Conservation (phyloP, 2,797 vertebrate genomes). For the Pempheris klunzingeri region DNA sequence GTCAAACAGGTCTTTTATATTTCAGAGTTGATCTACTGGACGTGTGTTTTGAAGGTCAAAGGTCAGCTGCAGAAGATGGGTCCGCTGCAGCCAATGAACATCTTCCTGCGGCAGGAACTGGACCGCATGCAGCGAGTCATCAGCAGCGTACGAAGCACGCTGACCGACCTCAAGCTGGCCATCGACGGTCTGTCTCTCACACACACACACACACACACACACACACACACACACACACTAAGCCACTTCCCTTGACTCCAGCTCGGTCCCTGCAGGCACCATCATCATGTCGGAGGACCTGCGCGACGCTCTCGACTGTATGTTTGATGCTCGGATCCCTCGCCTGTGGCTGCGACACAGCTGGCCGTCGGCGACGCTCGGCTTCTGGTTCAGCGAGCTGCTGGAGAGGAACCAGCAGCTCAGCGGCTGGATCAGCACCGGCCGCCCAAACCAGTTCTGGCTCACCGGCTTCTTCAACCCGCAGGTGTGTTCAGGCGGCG, state of each 20-base stretch:
- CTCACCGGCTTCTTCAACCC: constrained; percentile 92
- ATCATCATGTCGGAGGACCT: constrained; percentile 92
- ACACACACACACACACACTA: not conserved
- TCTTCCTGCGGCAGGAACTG: constrained; percentile 90
- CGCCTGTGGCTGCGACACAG: constrained; percentile 88
- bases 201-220: constrained; percentile 19
- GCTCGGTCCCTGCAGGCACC: constrained; percentile 72
- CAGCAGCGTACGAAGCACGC: constrained; percentile 83
- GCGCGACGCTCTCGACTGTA: constrained; percentile 87
- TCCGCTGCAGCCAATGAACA: constrained; percentile 87
- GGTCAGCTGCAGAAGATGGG: constrained; percentile 88
- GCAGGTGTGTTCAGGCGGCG: constrained; percentile 77
- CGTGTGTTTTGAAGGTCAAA: constrained; percentile 81
- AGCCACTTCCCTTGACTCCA: accelerated
- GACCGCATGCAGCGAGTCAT: constrained; percentile 90
- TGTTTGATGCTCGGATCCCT: constrained; percentile 88
- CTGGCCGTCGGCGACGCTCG: constrained; percentile 89
- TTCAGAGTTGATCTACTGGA: too few relatives aligned
- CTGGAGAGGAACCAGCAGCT: constrained; percentile 91
- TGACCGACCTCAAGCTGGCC: constrained; percentile 88
- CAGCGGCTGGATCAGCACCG: constrained; percentile 83
- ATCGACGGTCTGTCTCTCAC: constrained; percentile 85
- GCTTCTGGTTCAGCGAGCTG: constrained; percentile 92
- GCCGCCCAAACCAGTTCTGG: constrained; percentile 89
- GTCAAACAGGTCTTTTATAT: too few relatives aligned